A percentile compares a stretch with the other conserved stretches of the same genome.
Evolutionary conservation across 2,113 vertebrate species (phyloP).

Genomic region (Charina bottae): DNA sequence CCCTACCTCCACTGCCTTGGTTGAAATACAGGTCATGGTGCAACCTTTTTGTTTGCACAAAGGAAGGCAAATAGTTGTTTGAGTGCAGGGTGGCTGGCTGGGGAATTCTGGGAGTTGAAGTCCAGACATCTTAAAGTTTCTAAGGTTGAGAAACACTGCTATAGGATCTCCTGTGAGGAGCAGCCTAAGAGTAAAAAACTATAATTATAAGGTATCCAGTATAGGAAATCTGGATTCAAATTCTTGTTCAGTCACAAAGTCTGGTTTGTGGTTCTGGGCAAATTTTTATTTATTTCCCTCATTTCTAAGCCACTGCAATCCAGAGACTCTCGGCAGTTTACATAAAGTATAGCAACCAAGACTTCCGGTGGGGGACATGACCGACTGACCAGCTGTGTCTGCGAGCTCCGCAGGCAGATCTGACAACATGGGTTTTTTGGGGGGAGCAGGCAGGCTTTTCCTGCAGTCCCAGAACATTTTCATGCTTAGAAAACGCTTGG

Average conservation of each 20-base stretch:
- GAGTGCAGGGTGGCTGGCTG: background rate
- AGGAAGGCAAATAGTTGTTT: background rate
- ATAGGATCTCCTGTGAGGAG: background rate
- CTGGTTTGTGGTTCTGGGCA: background rate
- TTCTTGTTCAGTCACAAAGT: background rate
- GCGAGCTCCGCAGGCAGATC: no score
- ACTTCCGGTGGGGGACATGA: no score
- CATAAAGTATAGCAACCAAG: background rate
- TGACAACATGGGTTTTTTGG: no score
- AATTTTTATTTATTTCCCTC: background rate
- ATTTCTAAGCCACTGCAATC: background rate
- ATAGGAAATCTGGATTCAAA: background rate
- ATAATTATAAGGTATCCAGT: background rate
- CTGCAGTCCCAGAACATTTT: no score
- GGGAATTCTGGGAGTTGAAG: no score
- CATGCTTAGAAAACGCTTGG: no score
- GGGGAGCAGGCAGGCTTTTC: no score
- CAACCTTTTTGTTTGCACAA: background rate
- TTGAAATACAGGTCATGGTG: background rate
- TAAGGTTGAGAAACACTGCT: no score
- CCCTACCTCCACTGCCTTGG: background rate
- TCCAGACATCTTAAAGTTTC: no score
- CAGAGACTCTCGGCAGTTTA: background rate
- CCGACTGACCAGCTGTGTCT: no score
- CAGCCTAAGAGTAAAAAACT: background rate